phyloP scores from a whole-genome alignment of 2,888 invertebrate species.

The Acronicta psi region DNA sequence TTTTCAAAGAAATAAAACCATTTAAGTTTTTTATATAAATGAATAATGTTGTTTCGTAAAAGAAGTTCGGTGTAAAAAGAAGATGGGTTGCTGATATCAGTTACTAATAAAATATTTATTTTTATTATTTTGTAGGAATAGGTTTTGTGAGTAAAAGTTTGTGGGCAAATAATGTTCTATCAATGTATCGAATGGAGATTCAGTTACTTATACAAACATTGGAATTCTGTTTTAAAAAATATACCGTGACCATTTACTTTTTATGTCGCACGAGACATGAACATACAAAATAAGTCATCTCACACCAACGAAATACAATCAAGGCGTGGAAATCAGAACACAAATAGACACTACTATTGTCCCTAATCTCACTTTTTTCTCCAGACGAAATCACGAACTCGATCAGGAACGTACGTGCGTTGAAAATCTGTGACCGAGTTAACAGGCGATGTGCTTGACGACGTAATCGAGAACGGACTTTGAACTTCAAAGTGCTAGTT shows the following conservation, averaged over 20 bases:
- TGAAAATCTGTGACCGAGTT: constrained; percentile 62
- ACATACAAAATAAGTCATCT: constrained; percentile 37
- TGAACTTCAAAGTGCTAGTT: constrained; percentile 62
- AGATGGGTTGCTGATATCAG: background rate
- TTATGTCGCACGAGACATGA: constrained; percentile 27
- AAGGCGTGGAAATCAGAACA: constrained; percentile 52
- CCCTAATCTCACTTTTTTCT: constrained; percentile 69
- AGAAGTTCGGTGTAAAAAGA: background rate
- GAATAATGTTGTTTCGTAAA: constrained; percentile 1
- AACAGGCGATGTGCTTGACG: constrained; percentile 75
- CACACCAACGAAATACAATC: constrained; percentile 38
- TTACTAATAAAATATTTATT: background rate
- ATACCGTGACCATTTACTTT: constrained; percentile 6
- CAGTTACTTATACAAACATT: constrained; percentile 8
- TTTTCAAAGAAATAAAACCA: constrained; percentile 6
- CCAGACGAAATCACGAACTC: constrained; percentile 69
- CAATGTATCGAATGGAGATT: background rate
- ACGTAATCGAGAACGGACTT: constrained; percentile 69
- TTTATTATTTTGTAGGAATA: too few species aligned
- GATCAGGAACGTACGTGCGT: constrained; percentile 77
- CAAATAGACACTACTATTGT: constrained; percentile 63
- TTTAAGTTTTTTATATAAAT: constrained; percentile 5
- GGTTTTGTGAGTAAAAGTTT: too few species aligned
- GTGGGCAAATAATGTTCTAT: too few species aligned
- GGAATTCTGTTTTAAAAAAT: background rate